Base-by-base conservation (phyloP, 30 jellyfish, hydroid and myxozoan genomes). In the Pelagia noctiluca region DNA sequence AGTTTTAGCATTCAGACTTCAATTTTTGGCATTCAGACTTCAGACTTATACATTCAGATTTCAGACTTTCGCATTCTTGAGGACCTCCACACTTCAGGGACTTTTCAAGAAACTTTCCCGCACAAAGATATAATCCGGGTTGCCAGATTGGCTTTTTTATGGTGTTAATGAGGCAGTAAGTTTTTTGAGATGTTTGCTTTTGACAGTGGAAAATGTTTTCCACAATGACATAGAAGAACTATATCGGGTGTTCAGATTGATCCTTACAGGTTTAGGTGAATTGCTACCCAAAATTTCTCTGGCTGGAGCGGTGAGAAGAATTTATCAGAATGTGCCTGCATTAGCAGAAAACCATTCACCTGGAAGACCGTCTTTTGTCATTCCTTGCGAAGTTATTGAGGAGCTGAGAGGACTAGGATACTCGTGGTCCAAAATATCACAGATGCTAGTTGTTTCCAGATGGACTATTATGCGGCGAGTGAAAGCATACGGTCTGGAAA, bases 401-500 rank as follows among this genome's bases (percentile, higher is more conserved):
- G 83, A 26, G 12, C 69, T 71, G 3, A 35, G 83, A 37, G 83
- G 26, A 31, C 12, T 35, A 29, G 83, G 83, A 3, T 37, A 35
- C 61, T 10, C 83, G 33, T 71, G 83, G 83, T 3, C 11, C 69
- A 71, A 37, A 37, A 71, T 71, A 26, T 18, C 83, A 13, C 46
- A 37, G 22, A 35, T 71, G 83, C 21, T 71, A 3, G 69, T 23
- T 26, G 69, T 71, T n/a, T 71, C 83, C 21, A 53, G 61, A 29
- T 71, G 83, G 83, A 71, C 34, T 3, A 71, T 19, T 16, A 2
- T 29, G 36, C 8, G 83, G 22, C 36, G 69, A 26, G 81, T 68
- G 21, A 71, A 37, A 2, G 37, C 36, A n/a, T 71, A 38, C 46
- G 83, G 69, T 2, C 61, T 71, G 10, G 69, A 71, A 19, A 22